Evolutionary conservation across 2,888 invertebrate genomes (phyloP).

Genomic region (Campaea margaritaria): DNA sequence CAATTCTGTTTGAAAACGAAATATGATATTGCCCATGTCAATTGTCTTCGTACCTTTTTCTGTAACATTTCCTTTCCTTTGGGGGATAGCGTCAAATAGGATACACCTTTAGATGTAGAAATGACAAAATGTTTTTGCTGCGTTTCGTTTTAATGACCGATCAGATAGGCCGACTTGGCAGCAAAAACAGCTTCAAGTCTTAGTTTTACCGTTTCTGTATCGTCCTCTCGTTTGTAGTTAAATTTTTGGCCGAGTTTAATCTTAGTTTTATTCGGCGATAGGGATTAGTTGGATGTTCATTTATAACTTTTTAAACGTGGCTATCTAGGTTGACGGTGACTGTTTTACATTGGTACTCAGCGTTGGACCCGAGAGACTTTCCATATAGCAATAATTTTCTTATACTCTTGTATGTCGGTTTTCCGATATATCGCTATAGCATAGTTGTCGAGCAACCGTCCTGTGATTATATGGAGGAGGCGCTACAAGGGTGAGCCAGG

Average conservation of each 20-base stretch:
- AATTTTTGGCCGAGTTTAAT: slow-evolving; percentile 23
- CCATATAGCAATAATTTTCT: slow-evolving; percentile 36
- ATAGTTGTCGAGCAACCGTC: slow-evolving; percentile 73
- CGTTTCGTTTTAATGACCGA: slow-evolving; percentile 10
- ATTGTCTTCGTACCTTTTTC: neutral
- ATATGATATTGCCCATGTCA: neutral
- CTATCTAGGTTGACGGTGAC: neutral
- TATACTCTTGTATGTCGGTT: slow-evolving; percentile 35
- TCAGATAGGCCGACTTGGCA: slow-evolving; percentile 23
- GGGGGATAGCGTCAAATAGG: neutral
- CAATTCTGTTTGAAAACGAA: neutral
- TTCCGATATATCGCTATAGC: slow-evolving; percentile 54
- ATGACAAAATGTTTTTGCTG: slow-evolving; percentile 4
- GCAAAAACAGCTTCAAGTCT: slow-evolving; percentile 14
- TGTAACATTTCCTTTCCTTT: neutral
- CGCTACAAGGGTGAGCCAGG: slow-evolving; percentile 58
- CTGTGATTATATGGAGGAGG: slow-evolving; percentile 75
- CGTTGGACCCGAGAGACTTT: slow-evolving; percentile 22
- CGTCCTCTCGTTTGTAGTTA: slow-evolving; percentile 2
- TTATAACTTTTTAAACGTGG: slow-evolving; percentile 4
- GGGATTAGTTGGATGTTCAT: too few species aligned
- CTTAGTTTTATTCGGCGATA: slow-evolving; percentile 17
- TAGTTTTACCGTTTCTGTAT: slow-evolving; percentile 16
- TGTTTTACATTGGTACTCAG: neutral
- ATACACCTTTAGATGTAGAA: neutral